phyloP scores from a whole-genome alignment of 2,113 vertebrate species.

The Rostratula benghalensis region DNA sequence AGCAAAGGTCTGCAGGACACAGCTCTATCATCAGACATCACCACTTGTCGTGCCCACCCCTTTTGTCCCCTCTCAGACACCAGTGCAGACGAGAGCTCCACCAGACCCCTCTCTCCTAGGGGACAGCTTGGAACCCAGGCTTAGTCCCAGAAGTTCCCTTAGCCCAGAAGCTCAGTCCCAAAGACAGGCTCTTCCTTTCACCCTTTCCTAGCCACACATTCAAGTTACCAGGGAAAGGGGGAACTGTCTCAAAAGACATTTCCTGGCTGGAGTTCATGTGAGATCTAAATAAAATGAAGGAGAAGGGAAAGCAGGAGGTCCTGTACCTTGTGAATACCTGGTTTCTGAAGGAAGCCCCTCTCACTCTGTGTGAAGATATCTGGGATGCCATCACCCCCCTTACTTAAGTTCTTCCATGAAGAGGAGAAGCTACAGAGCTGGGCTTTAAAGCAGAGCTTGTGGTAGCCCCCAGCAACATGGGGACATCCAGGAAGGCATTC shows the following conservation, averaged over 20 bases:
- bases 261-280: background rate
- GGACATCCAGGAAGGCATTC: background rate
- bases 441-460: background rate
- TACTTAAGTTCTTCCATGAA: background rate
- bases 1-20: background rate
- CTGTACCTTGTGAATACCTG: background rate
- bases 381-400: background rate
- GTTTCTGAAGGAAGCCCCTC: background rate
- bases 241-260: background rate
- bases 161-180: background rate
- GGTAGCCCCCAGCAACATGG: accelerated
- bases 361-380: background rate
- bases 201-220: background rate
- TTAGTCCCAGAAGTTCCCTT: background rate
- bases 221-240: background rate
- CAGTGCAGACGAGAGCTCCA: background rate
- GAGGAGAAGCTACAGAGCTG: background rate
- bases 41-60: accelerated
- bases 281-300: background rate
- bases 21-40: background rate
- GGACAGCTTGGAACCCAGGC: background rate
- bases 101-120: background rate
- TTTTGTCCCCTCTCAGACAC: background rate
- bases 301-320: background rate
- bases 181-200: background rate